Percentiles rank a stretch among this genome's conserved stretches.
phyloP scores from a whole-genome alignment of 2,888 invertebrate genomes.

The Epinotia demarniana region DNA sequence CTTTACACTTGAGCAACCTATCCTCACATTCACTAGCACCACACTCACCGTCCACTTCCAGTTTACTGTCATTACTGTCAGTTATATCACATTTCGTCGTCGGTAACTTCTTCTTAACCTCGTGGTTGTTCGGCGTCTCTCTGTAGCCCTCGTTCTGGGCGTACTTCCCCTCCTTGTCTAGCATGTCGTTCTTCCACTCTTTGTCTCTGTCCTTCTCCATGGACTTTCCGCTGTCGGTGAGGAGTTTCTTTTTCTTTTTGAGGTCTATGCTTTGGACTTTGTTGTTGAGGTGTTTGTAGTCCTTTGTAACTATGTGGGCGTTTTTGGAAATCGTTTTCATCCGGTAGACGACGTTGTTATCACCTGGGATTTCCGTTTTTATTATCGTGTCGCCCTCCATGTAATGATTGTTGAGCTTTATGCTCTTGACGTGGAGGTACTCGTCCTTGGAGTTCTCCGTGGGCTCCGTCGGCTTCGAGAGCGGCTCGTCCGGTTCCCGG shows the following conservation, averaged over 20 bases:
- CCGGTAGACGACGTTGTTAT: conserved; percentile 75
- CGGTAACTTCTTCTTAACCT: conserved; percentile 79
- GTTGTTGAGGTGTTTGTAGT: conserved; percentile 71
- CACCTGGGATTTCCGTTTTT: conserved; percentile 75
- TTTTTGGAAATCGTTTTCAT: conserved; percentile 82
- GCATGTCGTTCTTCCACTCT: conserved; percentile 85
- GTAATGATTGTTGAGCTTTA: conserved; percentile 76
- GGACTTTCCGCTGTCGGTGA: conserved; percentile 64
- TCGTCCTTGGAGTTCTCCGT: conserved; percentile 73
- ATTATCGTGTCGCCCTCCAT: conserved; percentile 67
- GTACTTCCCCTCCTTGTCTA: conserved; percentile 83
- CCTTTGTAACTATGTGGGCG: conserved; percentile 80
- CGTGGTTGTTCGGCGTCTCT: conserved; percentile 76
- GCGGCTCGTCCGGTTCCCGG: conserved; percentile 69
- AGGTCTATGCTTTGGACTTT: conserved; percentile 68
- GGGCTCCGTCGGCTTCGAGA: conserved; percentile 67
- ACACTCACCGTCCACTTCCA: conserved; percentile 70
- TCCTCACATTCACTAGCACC: conserved; percentile 77
- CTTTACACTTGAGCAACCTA: conserved; percentile 73
- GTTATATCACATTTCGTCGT: conserved; percentile 76
- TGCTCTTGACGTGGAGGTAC: conserved; percentile 71
- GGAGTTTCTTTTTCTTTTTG: conserved; percentile 78
- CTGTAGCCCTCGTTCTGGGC: conserved; percentile 82
- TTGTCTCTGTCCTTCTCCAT: conserved; percentile 76
- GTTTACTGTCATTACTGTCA: conserved; percentile 74